Evolutionary conservation across 2,113 vertebrate species (phyloP).

Genomic region (Gymnobelideus leadbeateri): DNA sequence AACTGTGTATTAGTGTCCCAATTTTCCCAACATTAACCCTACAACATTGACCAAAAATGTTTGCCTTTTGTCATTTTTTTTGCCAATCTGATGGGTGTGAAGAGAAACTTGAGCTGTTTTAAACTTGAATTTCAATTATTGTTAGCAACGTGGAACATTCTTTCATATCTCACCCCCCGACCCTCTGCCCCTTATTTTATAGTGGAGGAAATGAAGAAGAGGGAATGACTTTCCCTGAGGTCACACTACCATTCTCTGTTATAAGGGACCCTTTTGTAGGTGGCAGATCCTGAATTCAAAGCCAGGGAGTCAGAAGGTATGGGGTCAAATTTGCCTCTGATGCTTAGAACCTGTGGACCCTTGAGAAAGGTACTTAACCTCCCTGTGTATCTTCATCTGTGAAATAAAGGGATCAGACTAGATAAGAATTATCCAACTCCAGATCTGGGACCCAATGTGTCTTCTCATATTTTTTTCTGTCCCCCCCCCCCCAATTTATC

Average conservation of each 20-base stretch:
- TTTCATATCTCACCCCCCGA: neutral
- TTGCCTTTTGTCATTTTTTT: neutral
- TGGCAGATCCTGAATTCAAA: neutral
- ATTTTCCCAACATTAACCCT: neutral
- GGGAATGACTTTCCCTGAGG: neutral
- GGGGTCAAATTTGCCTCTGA: neutral
- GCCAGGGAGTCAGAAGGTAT: neutral
- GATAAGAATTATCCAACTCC: neutral
- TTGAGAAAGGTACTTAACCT: neutral
- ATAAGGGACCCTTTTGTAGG: neutral
- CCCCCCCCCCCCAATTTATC: neutral
- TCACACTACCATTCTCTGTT: neutral
- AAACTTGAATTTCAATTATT: neutral
- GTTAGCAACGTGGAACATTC: neutral
- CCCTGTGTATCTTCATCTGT: neutral
- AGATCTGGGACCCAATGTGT: neutral
- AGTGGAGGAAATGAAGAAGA: neutral
- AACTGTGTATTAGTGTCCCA: neutral
- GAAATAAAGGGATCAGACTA: neutral
- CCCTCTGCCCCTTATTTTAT: no score
- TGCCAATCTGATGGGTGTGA: neutral
- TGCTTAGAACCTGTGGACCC: neutral
- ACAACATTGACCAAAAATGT: neutral
- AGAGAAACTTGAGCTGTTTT: neutral
- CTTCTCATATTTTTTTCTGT: neutral